Base-by-base conservation (phyloP, 2,797 vertebrate species). In the Trematomus bernacchii region DNA sequence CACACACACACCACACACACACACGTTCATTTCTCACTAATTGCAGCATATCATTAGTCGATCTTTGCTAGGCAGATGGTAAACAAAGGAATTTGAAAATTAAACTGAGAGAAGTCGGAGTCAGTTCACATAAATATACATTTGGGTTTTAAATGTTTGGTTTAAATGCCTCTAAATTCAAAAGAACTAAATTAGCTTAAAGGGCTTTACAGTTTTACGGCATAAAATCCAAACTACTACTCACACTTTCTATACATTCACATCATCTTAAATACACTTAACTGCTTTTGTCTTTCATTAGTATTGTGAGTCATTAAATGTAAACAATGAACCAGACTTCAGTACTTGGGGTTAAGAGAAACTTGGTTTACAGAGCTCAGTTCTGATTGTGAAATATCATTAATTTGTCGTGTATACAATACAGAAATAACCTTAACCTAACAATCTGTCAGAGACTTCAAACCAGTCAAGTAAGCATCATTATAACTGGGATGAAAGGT, bases 1-100 rank as follows among this genome's bases (percentile, higher is more conserved):
- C 66, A 21, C 21, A 21, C 21, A 21, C 21, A 21, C 50, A 44
- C 18, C 18, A 13, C 16, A 58, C 50, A 46, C 10, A 62, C 76
- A 70, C 60, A 61, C 66, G 62, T 23, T 67, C 63, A 66, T 78
- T 80, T 84, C 65, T 50, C 63, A 70, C 76, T 84, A 91, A 92
- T 88, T 89, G 76, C 80, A 88, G 76, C 80, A 65, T 69, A 85
- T 90, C 66, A 64, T 92, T 90, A 80, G 76, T 83, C 42, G 10
- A 60, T 69, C 66, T n/a, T 75, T 66, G 51, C 66, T 19, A 63
- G 71, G 68, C 91, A 91, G 79, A 85, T 83, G 75, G 87, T 82
- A 84, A 87, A 93, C 87, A 91, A 91, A 90, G 73, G 75, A 86
- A 89, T 83, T 71, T 86, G 61, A 72, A 72, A 73, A 82, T 61